These are phyloP conservation scores for Batillaria attramentaria DNA, from an alignment of 1,140 invertebrate species.

Conservation along the genomic window DNA sequence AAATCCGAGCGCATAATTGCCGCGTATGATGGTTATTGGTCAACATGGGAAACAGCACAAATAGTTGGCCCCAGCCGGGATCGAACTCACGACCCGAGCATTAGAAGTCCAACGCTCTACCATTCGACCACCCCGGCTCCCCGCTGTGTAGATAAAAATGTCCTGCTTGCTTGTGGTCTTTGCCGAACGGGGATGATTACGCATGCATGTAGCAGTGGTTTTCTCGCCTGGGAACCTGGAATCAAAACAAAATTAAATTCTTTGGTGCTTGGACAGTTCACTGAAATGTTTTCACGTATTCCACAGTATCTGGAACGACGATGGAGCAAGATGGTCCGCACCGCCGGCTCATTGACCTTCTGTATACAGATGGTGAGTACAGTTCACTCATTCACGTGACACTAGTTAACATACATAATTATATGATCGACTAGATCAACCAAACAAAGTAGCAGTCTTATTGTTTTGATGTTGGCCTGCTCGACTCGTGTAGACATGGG, in stretches of 20 bases:
- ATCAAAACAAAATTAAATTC: background rate
- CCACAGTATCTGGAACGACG: conserved; percentile 58
- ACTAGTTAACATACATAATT: background rate
- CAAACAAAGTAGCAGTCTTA: background rate
- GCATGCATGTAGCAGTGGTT: background rate
- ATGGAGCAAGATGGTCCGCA: conserved; percentile 51
- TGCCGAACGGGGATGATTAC: too few relatives aligned
- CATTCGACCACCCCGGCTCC: too few relatives aligned
- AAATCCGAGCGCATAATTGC: background rate
- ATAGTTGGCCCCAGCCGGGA: too few relatives aligned
- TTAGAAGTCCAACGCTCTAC: too few relatives aligned
- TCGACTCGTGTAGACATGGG: too few relatives aligned
- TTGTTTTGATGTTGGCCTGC: too few relatives aligned
- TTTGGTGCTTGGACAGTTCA: background rate
- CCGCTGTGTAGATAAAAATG: too few relatives aligned
- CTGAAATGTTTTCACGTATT: background rate
- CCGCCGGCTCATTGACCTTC: conserved; percentile 55
- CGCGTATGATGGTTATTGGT: background rate
- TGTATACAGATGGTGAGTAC: conserved; percentile 55
- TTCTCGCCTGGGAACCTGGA: background rate
- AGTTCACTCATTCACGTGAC: background rate
- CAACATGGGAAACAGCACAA: background rate
- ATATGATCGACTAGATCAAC: background rate
- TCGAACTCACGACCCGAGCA: background rate
- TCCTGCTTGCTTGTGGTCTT: too few relatives aligned